These are phyloP conservation scores for Eurystomus glaucurus DNA, from an alignment of 2,797 vertebrate genomes.

Conservation along the genomic window DNA sequence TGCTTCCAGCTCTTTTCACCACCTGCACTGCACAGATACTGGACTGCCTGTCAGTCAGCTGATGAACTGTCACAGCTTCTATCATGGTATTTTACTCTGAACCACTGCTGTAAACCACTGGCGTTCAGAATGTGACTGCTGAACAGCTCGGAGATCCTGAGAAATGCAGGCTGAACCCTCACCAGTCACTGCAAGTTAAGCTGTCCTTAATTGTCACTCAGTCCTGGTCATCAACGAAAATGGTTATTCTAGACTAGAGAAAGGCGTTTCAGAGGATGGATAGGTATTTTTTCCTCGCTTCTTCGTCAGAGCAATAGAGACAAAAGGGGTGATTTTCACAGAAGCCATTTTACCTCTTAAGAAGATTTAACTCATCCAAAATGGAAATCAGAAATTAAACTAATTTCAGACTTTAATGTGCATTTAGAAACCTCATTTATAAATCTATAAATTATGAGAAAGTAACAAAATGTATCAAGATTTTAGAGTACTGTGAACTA, in stretches of 20 bases:
- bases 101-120: not conserved
- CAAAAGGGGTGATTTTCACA: not conserved
- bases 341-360: conserved; percentile 27
- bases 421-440: conserved; percentile 20
- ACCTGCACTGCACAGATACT: conserved; percentile 67
- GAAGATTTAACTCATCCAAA: not conserved
- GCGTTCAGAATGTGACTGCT: not conserved
- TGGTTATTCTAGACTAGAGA: not conserved
- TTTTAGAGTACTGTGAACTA: conserved; percentile 20
- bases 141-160: not conserved
- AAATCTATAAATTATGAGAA: conserved; percentile 57
- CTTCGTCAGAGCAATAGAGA: not conserved
- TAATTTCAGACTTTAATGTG: not conserved
- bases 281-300: not conserved
- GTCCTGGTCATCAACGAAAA: not conserved
- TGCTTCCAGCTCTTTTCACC: conserved; percentile 51
- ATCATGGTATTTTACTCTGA: not conserved
- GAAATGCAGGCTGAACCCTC: not conserved
- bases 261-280: not conserved
- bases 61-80: conserved; percentile 33
- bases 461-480: not conserved
- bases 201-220: not conserved
- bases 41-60: conserved; percentile 46
- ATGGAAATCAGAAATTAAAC: conserved; percentile 41
- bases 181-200: not conserved